Conservation (phyloP, 53 echinoderm and acorn worm species). For the Pentamera pediparva region DNA sequence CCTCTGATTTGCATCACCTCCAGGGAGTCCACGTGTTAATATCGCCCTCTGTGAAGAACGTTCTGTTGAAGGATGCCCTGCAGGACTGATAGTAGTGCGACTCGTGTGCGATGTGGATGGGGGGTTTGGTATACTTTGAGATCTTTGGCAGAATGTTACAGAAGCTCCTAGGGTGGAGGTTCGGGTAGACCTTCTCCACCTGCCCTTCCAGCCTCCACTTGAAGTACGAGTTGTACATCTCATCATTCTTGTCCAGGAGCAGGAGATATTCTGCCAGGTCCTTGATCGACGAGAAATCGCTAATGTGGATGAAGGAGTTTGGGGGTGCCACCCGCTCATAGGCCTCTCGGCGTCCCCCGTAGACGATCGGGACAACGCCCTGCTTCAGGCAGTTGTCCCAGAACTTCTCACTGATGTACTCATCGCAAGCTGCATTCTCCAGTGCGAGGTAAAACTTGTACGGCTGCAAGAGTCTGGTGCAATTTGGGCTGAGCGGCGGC, state of each 20-base stretch:
- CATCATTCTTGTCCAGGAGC: constrained; percentile 56
- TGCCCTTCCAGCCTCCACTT: constrained; percentile 58
- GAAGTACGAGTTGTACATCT: constrained; percentile 58
- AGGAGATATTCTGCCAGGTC: constrained; percentile 52
- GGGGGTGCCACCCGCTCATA: constrained; percentile 69
- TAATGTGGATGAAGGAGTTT: constrained; percentile 66
- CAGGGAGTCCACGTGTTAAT: constrained; percentile 55
- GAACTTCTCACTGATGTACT: constrained; percentile 77
- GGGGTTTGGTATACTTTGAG: constrained; percentile 37
- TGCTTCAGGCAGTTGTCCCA: constrained; percentile 65
- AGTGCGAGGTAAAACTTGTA: constrained; percentile 84
- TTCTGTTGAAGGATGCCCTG: constrained; percentile 32
- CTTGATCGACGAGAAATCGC: constrained; percentile 51
- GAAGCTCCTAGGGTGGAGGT: constrained; percentile 44
- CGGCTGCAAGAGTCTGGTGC: constrained; percentile 43
- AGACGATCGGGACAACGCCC: constrained; percentile 69
- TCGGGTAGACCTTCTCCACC: constrained; percentile 53
- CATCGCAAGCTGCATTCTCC: constrained; percentile 76
- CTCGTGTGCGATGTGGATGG: constrained; percentile 20
- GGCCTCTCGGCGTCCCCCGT: constrained; percentile 63
- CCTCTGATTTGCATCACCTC: constrained; percentile 44
- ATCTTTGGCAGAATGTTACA: constrained; percentile 54
- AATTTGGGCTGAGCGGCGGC: constrained; percentile 58
- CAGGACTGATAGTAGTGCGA: constrained; percentile 52
- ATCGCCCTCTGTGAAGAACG: constrained; percentile 37